Conservation (phyloP, 2,797 vertebrate species). For the Alfaro cultratus region DNA sequence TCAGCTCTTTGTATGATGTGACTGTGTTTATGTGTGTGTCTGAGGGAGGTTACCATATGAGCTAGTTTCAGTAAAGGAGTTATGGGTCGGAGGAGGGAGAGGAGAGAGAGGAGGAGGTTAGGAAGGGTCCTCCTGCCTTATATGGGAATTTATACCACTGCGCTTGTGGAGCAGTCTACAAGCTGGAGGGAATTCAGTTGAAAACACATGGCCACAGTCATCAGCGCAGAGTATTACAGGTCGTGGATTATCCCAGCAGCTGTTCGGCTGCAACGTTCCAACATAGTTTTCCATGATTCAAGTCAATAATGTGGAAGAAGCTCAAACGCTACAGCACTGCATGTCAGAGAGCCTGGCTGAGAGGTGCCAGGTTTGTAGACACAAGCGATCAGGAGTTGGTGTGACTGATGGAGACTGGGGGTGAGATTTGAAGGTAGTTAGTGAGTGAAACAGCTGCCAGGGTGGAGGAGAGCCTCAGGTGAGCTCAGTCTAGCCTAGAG, state of each 20-base stretch:
- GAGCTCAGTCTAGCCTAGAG: constrained; percentile 69
- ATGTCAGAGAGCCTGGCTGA: constrained; percentile 7
- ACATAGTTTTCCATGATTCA: constrained; percentile 27
- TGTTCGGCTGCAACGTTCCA: constrained; percentile 38
- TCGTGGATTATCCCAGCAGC: constrained; percentile 34
- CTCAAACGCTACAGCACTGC: constrained; percentile 21
- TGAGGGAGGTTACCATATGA: constrained; percentile 47
- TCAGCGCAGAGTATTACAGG: constrained; percentile 32
- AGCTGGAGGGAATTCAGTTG: constrained; percentile 60
- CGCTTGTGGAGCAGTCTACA: constrained; percentile 64
- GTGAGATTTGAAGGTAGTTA: constrained; percentile 28
- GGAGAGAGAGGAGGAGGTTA: constrained; percentile 53
- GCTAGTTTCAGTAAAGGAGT: constrained; percentile 55
- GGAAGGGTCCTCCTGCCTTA: constrained; percentile 78
- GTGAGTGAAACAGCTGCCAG: constrained; percentile 71
- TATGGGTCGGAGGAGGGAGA: constrained; percentile 54
- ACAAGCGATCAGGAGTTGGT: constrained; percentile 7
- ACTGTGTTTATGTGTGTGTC: constrained; percentile 24
- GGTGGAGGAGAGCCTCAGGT: constrained; percentile 76
- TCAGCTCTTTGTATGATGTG: constrained; percentile 10
- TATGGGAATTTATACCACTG: constrained; percentile 76
- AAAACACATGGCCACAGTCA: constrained; percentile 41
- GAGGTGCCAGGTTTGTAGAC: not conserved
- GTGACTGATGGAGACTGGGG: constrained; percentile 26
- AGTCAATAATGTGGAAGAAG: constrained; percentile 33